A percentile compares a stretch with the other conserved stretches of the same genome.
These are phyloP conservation scores for Eucriotettix oculatus DNA, from an alignment of 2,888 invertebrate genomes.

Conservation along the genomic window DNA sequence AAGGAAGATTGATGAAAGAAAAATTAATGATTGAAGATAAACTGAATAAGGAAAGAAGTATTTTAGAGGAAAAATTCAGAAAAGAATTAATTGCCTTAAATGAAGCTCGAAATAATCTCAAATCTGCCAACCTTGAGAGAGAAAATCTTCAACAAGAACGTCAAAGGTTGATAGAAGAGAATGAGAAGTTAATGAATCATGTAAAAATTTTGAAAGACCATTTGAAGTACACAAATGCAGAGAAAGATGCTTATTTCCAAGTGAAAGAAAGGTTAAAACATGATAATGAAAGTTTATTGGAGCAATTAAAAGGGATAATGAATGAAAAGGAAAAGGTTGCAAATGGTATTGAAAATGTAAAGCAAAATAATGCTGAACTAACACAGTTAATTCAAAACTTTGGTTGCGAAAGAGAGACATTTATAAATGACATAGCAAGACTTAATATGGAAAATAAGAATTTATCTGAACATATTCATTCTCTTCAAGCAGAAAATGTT, in stretches of 20 bases:
- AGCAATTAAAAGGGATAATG: not conserved
- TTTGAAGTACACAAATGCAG: conserved; percentile 2
- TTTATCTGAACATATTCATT: conserved; percentile 1
- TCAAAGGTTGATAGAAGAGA: conserved; percentile 2
- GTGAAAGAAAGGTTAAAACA: conserved; percentile 1
- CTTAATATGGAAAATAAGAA: conserved; percentile 7
- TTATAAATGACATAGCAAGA: conserved; percentile 1
- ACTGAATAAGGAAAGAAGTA: not conserved
- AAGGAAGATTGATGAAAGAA: not conserved
- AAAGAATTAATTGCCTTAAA: not conserved
- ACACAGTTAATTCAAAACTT: conserved; percentile 6
- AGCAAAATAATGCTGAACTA: conserved; percentile 11
- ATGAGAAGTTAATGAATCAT: not conserved
- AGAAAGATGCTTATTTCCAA: conserved; percentile 2
- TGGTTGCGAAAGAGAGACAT: conserved; percentile 7
- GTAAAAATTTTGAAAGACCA: not conserved
- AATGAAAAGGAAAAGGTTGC: conserved; percentile 8
- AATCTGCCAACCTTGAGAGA: not conserved
- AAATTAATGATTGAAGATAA: not conserved
- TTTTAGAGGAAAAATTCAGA: not conserved
- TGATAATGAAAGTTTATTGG: not conserved
- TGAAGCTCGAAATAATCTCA: not conserved
- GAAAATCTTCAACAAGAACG: not conserved
- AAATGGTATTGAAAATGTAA: conserved; percentile 7
- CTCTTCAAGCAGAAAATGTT: conserved; percentile 1